Percentiles rank a stretch among this genome's conserved stretches.
phyloP scores from a whole-genome alignment of 2,113 vertebrate genomes.

The Tiliqua scincoides region DNA sequence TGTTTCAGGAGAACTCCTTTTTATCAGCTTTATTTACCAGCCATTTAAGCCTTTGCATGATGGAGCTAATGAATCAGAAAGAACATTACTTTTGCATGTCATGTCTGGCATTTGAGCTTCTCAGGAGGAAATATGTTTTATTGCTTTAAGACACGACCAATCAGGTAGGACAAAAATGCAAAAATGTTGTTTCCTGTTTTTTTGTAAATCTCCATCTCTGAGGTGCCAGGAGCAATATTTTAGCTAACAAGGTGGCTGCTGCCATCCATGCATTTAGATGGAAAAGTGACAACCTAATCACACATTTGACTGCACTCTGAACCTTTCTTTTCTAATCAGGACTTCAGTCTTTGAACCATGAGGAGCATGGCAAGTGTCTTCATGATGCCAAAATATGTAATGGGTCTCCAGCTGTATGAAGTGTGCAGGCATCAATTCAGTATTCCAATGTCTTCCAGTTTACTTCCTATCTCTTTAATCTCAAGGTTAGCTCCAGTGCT shows the following conservation, averaged over 20 bases:
- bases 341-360: constrained; percentile 17
- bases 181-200: background rate
- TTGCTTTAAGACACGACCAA: background rate
- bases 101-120: constrained; percentile 11
- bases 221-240: constrained; percentile 19
- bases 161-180: constrained; percentile 3
- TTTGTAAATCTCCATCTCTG: background rate
- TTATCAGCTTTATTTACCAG: constrained; percentile 19
- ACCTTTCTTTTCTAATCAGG: background rate
- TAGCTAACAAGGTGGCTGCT: background rate
- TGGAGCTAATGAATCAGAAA: constrained; percentile 12
- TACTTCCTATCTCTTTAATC: background rate
- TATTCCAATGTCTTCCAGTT: background rate
- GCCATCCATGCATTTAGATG: background rate
- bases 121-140: background rate
- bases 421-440: background rate
- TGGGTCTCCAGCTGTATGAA: constrained; percentile 16
- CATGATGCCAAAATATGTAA: constrained; percentile 1
- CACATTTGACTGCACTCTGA: constrained; percentile 31
- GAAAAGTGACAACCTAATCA: constrained; percentile 9
- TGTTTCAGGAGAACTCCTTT: background rate
- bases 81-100: background rate
- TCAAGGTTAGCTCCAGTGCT: background rate
- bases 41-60: constrained; percentile 12
- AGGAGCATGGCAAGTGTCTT: constrained; percentile 13